phyloP scores from a whole-genome alignment of 2,797 vertebrate species.

The Pseudotriccus pelzelni region DNA sequence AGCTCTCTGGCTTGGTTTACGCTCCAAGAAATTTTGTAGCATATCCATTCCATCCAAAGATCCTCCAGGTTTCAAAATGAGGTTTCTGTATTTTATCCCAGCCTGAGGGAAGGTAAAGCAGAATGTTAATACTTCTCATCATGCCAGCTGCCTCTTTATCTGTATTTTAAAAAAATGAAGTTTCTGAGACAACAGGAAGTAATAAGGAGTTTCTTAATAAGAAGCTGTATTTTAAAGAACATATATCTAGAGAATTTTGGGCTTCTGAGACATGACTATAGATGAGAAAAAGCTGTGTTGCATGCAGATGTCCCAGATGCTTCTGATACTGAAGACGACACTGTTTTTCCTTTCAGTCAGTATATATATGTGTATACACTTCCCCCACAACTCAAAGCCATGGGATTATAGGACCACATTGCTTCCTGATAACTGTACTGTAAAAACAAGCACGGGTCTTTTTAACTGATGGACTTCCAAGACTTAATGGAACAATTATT shows the following conservation, averaged over 20 bases:
- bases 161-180: not conserved
- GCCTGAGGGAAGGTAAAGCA: slow-evolving; percentile 80
- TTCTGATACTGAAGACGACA: not conserved
- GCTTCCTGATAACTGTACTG: not conserved
- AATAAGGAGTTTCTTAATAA: not conserved
- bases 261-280: not conserved
- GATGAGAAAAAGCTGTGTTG: not conserved
- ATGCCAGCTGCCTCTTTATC: not conserved
- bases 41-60: slow-evolving; percentile 91
- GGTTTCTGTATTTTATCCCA: slow-evolving; percentile 89
- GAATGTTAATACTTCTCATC: slow-evolving; percentile 25
- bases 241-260: not conserved
- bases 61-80: slow-evolving; percentile 90
- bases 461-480: not conserved
- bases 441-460: not conserved
- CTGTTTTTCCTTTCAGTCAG: not conserved
- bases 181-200: not conserved
- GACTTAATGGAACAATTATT: not conserved
- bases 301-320: not conserved
- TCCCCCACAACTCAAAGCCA: not conserved
- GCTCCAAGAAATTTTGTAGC: slow-evolving; percentile 88
- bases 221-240: not conserved
- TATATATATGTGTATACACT: not conserved
- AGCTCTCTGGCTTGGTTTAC: slow-evolving; percentile 87
- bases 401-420: not conserved